Conservation (phyloP, 2,888 invertebrate species). For the Tetranychus truncatus region DNA sequence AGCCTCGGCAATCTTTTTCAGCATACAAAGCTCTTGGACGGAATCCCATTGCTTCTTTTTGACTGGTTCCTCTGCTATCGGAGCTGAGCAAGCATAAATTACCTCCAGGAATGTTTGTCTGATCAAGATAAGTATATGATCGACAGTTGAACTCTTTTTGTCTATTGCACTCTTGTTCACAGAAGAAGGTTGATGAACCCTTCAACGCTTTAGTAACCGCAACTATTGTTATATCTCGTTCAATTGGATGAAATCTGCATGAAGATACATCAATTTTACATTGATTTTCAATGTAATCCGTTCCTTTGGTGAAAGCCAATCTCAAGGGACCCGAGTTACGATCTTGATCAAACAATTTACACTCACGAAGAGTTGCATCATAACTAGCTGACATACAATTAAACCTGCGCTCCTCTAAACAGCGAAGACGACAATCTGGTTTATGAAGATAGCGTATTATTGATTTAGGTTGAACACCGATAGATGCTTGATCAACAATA, state of each 20-base stretch:
- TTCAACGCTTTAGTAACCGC: conserved; percentile 33
- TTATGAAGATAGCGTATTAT: conserved; percentile 30
- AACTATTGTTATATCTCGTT: conserved; percentile 32
- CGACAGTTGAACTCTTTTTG: conserved; percentile 35
- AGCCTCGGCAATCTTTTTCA: conserved; percentile 40
- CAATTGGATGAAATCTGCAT: conserved; percentile 34
- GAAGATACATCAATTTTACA: conserved; percentile 31
- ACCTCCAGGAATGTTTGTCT: conserved; percentile 22
- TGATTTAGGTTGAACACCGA: conserved; percentile 33
- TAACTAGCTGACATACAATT: conserved; percentile 39
- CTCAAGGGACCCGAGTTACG: conserved; percentile 34
- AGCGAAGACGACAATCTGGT: conserved; percentile 37
- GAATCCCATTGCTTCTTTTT: conserved; percentile 39
- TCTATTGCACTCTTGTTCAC: conserved; percentile 33
- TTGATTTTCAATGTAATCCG: conserved; percentile 41
- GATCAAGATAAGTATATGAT: conserved; percentile 29
- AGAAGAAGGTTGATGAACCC: conserved; percentile 31
- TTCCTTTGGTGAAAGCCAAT: conserved; percentile 28
- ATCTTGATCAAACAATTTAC: conserved; percentile 37
- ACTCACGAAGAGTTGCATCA: conserved; percentile 35
- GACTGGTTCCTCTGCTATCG: conserved; percentile 42
- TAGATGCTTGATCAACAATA: conserved; percentile 37
- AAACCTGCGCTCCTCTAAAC: conserved; percentile 37
- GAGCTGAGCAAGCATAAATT: conserved; percentile 51
- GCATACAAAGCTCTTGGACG: conserved; percentile 44